Percentiles rank a stretch among this genome's conserved stretches.
These are phyloP conservation scores for Balaeniceps rex DNA, from an alignment of 2,113 vertebrate species.

Conservation along the genomic window DNA sequence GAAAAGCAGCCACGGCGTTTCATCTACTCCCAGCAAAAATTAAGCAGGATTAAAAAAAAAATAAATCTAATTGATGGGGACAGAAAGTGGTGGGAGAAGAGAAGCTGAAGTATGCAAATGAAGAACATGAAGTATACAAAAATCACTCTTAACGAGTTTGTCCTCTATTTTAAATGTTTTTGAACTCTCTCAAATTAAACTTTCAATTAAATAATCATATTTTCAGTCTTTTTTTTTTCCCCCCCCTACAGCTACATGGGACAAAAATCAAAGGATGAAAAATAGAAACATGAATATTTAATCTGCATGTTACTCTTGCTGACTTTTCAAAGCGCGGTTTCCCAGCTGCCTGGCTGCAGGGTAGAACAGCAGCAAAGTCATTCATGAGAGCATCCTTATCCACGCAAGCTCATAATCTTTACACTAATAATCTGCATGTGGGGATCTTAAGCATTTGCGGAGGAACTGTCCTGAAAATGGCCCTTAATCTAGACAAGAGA, in stretches of 20 bases:
- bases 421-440: too few species aligned
- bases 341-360: background rate
- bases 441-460: background rate
- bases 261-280: constrained; percentile 26
- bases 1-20: constrained; percentile 53
- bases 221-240: background rate
- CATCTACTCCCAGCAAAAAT: constrained; percentile 53
- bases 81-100: constrained; percentile 11
- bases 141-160: background rate
- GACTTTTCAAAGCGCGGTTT: background rate
- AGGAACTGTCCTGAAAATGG: background rate
- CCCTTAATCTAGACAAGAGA: background rate
- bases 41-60: constrained; percentile 32
- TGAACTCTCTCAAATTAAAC: background rate
- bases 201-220: background rate
- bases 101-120: constrained; percentile 35
- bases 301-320: background rate
- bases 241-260: background rate
- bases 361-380: background rate
- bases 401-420: background rate
- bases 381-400: background rate
- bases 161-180: background rate
- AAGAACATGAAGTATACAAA: background rate
- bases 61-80: constrained; percentile 14
- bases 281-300: background rate